Evolutionary conservation across 2,113 vertebrate species (phyloP).

Genomic region (Copsychus sechellarum): DNA sequence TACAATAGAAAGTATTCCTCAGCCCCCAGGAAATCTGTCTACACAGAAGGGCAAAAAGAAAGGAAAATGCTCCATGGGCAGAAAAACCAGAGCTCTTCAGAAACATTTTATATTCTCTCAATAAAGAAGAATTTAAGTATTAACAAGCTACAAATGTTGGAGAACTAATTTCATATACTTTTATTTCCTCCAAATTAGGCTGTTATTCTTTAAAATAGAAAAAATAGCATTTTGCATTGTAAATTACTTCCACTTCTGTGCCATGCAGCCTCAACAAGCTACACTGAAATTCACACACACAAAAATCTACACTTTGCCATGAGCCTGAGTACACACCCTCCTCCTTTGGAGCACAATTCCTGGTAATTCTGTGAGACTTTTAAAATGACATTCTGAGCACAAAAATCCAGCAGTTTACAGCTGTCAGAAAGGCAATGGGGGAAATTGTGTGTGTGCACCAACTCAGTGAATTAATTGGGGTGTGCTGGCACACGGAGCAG

Average conservation of each 20-base stretch:
- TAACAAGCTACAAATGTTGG: not conserved
- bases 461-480: slow-evolving; percentile 42
- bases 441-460: not conserved
- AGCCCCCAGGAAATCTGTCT: not conserved
- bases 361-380: not conserved
- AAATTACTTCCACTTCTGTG: slow-evolving; percentile 2
- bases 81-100: not conserved
- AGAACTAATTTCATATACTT: slow-evolving; percentile 12
- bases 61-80: slow-evolving; percentile 13
- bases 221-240: not conserved
- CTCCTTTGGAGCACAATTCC: not conserved
- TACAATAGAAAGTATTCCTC: not conserved
- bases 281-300: not conserved
- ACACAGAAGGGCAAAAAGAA: not conserved
- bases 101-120: not conserved
- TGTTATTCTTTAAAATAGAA: not conserved
- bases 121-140: not conserved
- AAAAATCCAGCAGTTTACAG: slow-evolving; percentile 10
- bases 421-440: not conserved
- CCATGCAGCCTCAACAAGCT: not conserved
- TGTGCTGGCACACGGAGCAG: not conserved
- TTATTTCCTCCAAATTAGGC: not conserved
- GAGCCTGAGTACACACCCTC: not conserved
- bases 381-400: not conserved
- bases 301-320: not conserved